Percentiles rank a stretch among this genome's conserved stretches.
Conservation (phyloP, 2,797 vertebrate species). For the Euthynnus affinis region DNA sequence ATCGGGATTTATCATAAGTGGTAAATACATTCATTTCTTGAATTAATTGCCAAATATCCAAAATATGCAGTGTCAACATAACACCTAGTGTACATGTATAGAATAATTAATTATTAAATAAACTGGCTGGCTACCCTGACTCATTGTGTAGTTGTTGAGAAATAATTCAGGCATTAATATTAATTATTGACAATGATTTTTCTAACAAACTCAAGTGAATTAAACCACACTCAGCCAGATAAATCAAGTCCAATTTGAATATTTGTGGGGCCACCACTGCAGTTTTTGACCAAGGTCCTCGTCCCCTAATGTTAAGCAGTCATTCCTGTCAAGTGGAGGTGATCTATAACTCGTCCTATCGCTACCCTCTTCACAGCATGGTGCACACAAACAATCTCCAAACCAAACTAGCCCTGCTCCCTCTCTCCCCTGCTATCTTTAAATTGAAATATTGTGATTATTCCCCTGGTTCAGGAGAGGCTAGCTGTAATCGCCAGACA, state of each 20-base stretch:
- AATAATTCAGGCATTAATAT: neutral
- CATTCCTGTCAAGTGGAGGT: constrained; percentile 54
- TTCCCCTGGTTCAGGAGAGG: constrained; percentile 70
- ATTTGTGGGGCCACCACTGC: neutral
- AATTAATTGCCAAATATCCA: too few relatives aligned
- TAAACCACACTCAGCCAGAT: neutral
- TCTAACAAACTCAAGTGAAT: neutral
- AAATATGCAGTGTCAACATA: neutral
- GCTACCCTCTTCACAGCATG: constrained; percentile 67
- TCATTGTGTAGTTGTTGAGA: neutral
- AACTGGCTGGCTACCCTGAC: too few relatives aligned
- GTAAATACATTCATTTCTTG: too few relatives aligned
- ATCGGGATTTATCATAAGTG: too few relatives aligned
- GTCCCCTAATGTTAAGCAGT: constrained; percentile 42
- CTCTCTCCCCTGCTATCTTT: constrained; percentile 62
- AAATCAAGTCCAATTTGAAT: constrained; percentile 20
- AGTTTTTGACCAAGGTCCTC: constrained; percentile 26
- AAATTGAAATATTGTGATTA: constrained; percentile 84
- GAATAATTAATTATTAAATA: neutral
- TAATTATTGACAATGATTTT: neutral
- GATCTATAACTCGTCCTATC: constrained; percentile 57
- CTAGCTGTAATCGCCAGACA: constrained; percentile 82
- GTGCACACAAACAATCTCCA: constrained; percentile 53
- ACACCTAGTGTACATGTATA: neutral
- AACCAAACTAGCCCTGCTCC: constrained; percentile 50